These are phyloP conservation scores for Deroplatys truncata DNA, from an alignment of 2,888 invertebrate genomes.

Conservation along the genomic window DNA sequence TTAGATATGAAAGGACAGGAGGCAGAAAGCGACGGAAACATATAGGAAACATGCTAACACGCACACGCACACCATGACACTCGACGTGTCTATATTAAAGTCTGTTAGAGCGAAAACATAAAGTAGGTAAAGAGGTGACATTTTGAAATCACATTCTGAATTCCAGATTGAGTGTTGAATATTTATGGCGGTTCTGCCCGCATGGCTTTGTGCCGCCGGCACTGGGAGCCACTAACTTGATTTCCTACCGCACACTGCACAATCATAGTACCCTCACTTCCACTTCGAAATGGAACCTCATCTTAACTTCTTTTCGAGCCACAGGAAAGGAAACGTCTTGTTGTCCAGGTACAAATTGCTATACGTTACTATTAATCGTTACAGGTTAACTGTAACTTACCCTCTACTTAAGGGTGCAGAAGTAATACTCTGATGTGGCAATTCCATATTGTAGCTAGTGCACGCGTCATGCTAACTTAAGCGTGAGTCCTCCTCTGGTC, in stretches of 20 bases:
- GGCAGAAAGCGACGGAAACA: background rate
- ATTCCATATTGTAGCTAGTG: no score
- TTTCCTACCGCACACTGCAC: background rate
- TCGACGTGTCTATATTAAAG: background rate
- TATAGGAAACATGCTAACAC: background rate
- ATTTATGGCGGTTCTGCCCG: background rate
- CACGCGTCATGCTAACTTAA: no score
- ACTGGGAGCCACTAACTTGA: background rate
- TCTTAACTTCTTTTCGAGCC: background rate
- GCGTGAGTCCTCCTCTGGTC: no score
- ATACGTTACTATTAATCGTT: no score
- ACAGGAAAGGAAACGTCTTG: no score
- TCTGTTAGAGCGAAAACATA: background rate
- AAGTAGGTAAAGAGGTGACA: background rate
- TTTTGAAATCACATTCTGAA: slow-evolving; percentile 7
- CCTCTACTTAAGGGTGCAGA: no score
- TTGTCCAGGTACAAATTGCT: no score
- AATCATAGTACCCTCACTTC: background rate
- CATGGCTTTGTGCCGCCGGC: background rate
- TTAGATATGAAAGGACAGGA: background rate
- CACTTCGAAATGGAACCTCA: background rate
- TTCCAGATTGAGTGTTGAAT: slow-evolving; percentile 2
- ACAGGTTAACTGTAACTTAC: no score
- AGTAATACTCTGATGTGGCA: no score
- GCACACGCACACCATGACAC: background rate